These are phyloP conservation scores for Sesamia inferens DNA, from an alignment of 2,888 invertebrate genomes.

Conservation along the genomic window DNA sequence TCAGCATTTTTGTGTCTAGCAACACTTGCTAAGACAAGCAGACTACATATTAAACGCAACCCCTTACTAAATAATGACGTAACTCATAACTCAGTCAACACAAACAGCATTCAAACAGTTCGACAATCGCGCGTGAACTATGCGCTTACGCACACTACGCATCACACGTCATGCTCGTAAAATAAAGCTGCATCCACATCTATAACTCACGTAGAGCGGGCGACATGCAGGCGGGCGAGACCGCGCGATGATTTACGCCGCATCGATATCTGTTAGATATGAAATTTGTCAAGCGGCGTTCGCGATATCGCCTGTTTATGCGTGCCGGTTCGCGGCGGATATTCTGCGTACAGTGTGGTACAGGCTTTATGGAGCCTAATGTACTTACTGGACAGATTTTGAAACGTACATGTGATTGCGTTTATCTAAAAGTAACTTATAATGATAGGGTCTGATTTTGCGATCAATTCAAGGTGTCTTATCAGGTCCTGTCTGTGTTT, in stretches of 20 bases:
- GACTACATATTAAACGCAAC: constrained; percentile 1
- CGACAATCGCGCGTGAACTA: constrained; percentile 62
- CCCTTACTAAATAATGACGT: constrained; percentile 26
- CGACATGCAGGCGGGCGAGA: constrained; percentile 73
- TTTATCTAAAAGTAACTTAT: constrained; percentile 51
- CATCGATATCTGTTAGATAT: constrained; percentile 87
- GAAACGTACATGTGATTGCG: constrained; percentile 43
- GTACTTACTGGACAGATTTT: constrained; percentile 37
- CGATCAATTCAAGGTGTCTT: constrained; percentile 16
- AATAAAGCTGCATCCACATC: constrained; percentile 75
- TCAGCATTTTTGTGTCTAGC: neutral
- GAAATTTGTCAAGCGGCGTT: constrained; percentile 84
- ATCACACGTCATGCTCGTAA: constrained; percentile 69
- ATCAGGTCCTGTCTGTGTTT: constrained; percentile 19
- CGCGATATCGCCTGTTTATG: constrained; percentile 83
- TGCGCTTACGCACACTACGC: constrained; percentile 63
- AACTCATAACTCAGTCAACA: constrained; percentile 36
- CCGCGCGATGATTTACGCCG: constrained; percentile 81
- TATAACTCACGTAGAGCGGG: constrained; percentile 72
- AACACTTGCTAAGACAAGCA: neutral
- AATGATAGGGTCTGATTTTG: constrained; percentile 29
- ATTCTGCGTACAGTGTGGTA: constrained; percentile 55
- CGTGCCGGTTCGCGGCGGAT: constrained; percentile 71
- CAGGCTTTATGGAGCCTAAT: constrained; percentile 48
- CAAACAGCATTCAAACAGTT: constrained; percentile 55